Percentiles rank a stretch among this genome's conserved stretches.
Evolutionary conservation across 2,888 invertebrate genomes (phyloP).

Genomic region (Drosophila aldrichi): DNA sequence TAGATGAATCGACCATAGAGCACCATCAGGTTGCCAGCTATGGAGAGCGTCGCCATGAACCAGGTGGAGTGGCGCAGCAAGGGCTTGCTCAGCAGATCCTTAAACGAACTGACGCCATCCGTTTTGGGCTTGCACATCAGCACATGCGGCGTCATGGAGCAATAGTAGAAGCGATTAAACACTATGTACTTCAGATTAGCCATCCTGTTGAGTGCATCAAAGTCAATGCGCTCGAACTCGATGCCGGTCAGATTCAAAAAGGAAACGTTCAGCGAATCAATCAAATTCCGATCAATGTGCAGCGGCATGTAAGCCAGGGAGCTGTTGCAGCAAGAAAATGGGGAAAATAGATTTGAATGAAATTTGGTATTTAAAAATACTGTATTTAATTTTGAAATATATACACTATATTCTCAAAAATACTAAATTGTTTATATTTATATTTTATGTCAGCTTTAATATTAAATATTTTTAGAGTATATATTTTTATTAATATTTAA

Average conservation of each 20-base stretch:
- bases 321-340: conserved; percentile 64
- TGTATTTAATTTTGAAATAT: neutral
- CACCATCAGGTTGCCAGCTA: conserved; percentile 88
- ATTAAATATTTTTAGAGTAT: neutral
- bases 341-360: neutral
- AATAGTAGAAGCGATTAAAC: conserved; percentile 88
- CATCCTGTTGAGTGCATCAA: conserved; percentile 86
- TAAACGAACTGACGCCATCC: conserved; percentile 88
- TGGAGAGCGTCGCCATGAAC: conserved; percentile 88
- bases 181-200: conserved; percentile 86
- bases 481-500: neutral
- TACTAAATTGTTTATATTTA: neutral
- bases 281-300: conserved; percentile 67
- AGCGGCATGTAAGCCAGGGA: conserved; percentile 85
- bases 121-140: conserved; percentile 87
- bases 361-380: neutral
- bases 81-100: conserved; percentile 87
- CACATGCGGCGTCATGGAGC: conserved; percentile 87
- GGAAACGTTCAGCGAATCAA: conserved; percentile 81
- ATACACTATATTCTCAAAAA: no score
- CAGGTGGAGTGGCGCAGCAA: conserved; percentile 88
- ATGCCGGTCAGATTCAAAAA: conserved; percentile 86
- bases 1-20: conserved; percentile 88
- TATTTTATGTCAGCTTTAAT: neutral
- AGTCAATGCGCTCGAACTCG: conserved; percentile 86